These are phyloP conservation scores for Petrocephalus sullivani DNA, from an alignment of 2,797 vertebrate genomes.

Conservation along the genomic window DNA sequence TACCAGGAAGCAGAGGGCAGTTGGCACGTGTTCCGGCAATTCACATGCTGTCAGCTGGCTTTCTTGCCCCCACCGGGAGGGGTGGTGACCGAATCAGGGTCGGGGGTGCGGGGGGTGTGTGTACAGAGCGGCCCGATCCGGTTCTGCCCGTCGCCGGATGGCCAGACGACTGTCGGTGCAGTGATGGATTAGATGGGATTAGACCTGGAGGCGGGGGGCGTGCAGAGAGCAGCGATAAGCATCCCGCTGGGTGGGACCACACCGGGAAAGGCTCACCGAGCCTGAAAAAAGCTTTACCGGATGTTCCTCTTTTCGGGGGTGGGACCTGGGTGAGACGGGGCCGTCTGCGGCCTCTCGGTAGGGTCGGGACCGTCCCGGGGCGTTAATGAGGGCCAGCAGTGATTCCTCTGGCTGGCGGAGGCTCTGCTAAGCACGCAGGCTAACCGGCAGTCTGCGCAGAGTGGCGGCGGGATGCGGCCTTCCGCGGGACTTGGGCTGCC, in stretches of 20 bases:
- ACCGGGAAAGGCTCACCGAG: background rate
- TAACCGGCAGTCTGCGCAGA: background rate
- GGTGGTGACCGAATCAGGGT: background rate
- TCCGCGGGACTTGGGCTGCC: background rate
- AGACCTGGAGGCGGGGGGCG: background rate
- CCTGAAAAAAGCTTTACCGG: background rate
- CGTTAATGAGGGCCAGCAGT: background rate
- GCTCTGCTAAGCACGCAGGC: background rate
- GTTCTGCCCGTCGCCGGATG: background rate
- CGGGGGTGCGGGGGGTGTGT: background rate
- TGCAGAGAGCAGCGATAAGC: background rate
- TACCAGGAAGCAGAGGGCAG: background rate
- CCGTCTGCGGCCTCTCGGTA: background rate
- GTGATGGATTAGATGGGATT: constrained; percentile 9
- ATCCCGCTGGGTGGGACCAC: background rate
- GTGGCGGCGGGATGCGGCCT: background rate
- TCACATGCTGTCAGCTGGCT: background rate
- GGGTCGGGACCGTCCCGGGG: background rate
- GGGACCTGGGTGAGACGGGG: background rate
- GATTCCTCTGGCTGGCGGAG: background rate
- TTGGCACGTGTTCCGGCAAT: background rate
- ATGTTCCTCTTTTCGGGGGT: background rate
- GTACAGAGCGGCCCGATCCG: background rate
- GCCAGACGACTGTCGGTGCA: background rate
- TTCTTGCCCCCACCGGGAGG: background rate